Base-by-base conservation (phyloP, 2,888 invertebrate genomes). In the Julus scanicus region DNA sequence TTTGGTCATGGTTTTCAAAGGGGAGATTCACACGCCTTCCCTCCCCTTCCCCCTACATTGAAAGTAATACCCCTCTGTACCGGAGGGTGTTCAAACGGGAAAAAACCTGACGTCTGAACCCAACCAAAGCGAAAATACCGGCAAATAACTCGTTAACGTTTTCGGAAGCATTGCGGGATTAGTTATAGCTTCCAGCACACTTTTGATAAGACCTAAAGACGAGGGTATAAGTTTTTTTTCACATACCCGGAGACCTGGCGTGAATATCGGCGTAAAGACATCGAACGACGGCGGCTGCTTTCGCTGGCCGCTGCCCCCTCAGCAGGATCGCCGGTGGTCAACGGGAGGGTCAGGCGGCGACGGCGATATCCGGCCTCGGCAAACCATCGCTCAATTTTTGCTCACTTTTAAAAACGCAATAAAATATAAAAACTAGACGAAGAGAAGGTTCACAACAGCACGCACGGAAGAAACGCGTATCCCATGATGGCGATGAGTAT, bases 291-390 rank as follows among this genome's bases (percentile, higher is more conserved):
- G 57, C 57, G 17, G 17, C 15, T 11, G 57, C 15, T 4, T 15
- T 11, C 15, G 15, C 57, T 57, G 57, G 15, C 49, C 49, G 49
- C 49, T 49, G 49, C 15, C 57, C 57, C 57, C 57, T 57, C 57
- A 57, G 57, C 57, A 57, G 57, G 17, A 57, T 15, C 4, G 57
- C 57, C 57, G 15, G 15, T 17, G 57, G 57, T 57, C 57, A 57
- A 57, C 15, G 57, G 57, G 17, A 57, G 57, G 57, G 57, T 57
- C 57, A 57, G 57, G 57, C 57, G 57, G 57, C 57, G 57, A 57
- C 57, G 57, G 11, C 17, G 57, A 15, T 57, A 57, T 57, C 57
- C 57, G 11, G 57, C 57, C 57, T 57, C 57, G 4, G 57, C 57
- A 15, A 17, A 57, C 57, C 57, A 57, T 57, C 57, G 57, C 57